Percentiles rank a stretch among this genome's conserved stretches.
Evolutionary conservation across 2,888 invertebrate genomes (phyloP).

Genomic region (Drosophila anomelani): DNA sequence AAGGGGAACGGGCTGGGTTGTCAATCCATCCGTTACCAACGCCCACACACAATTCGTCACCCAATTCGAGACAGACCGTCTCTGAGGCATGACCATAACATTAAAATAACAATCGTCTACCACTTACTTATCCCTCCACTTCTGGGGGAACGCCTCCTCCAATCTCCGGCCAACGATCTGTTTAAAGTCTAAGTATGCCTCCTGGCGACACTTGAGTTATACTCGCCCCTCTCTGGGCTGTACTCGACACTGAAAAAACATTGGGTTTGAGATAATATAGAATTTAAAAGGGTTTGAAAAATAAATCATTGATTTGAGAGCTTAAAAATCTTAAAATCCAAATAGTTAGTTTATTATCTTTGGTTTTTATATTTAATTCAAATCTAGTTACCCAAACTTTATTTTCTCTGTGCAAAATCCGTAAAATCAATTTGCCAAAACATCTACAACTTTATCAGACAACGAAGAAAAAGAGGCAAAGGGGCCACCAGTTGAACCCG

Average conservation of each 20-base stretch:
- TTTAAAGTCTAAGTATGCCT: constrained; percentile 79
- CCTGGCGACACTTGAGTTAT: constrained; percentile 71
- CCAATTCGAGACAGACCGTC: constrained; percentile 49
- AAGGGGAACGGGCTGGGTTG: constrained; percentile 33
- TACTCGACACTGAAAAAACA: constrained; percentile 12
- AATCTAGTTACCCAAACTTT: too few relatives aligned
- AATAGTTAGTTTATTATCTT: background rate
- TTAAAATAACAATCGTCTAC: constrained; percentile 76
- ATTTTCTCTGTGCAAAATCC: constrained; percentile 47
- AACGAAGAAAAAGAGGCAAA: constrained; percentile 5
- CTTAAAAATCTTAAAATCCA: background rate
- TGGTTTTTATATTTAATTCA: too few relatives aligned
- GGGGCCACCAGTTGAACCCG: constrained; percentile 44
- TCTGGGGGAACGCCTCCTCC: constrained; percentile 34
- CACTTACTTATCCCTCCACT: constrained; percentile 67
- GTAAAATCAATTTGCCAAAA: constrained; percentile 82
- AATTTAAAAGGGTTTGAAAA: background rate
- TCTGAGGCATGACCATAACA: constrained; percentile 63
- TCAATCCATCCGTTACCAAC: constrained; percentile 70
- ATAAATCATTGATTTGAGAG: too few relatives aligned
- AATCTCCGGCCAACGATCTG: constrained; percentile 72
- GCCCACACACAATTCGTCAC: constrained; percentile 71
- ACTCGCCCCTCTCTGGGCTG: constrained; percentile 46
- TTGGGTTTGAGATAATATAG: background rate
- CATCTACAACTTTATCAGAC: constrained; percentile 71